These are phyloP conservation scores for Osmerus mordax DNA, from an alignment of 2,113 vertebrate species.

Conservation along the genomic window DNA sequence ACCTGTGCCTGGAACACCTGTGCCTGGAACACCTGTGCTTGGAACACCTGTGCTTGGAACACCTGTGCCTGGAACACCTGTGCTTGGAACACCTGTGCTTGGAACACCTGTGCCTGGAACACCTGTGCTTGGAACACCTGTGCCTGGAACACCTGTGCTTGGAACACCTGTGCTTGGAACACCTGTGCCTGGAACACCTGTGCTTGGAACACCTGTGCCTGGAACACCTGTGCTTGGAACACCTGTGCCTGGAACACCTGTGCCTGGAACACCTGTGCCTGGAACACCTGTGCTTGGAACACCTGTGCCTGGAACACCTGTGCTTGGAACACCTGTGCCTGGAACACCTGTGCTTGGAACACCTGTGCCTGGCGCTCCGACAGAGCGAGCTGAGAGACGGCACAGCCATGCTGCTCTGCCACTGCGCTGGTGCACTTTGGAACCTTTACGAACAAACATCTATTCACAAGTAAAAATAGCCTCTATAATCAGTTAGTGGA, in stretches of 20 bases:
- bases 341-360: conserved; percentile 19
- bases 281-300: no score
- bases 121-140: conserved; percentile 25
- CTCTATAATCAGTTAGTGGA: conserved; percentile 21
- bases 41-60: no score
- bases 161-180: no score
- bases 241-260: conserved; percentile 12
- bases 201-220: conserved; percentile 19
- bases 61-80: conserved; percentile 12
- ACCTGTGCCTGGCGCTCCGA: conserved; percentile 8
- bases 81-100: no score
- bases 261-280: conserved; percentile 19
- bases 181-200: conserved; percentile 12
- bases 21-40: no score
- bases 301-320: conserved; percentile 12
- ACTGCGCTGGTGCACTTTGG: conserved; percentile 1
- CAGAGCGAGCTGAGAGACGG: neutral
- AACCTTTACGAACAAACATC: conserved; percentile 2
- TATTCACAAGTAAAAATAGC: conserved; percentile 26
- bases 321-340: conserved; percentile 19
- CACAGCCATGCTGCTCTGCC: neutral
- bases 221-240: no score
- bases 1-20: conserved; percentile 20
- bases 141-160: no score
- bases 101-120: conserved; percentile 14